Evolutionary conservation across 1,140 invertebrate species (phyloP).

Genomic region (Euura saliciscinereae): DNA sequence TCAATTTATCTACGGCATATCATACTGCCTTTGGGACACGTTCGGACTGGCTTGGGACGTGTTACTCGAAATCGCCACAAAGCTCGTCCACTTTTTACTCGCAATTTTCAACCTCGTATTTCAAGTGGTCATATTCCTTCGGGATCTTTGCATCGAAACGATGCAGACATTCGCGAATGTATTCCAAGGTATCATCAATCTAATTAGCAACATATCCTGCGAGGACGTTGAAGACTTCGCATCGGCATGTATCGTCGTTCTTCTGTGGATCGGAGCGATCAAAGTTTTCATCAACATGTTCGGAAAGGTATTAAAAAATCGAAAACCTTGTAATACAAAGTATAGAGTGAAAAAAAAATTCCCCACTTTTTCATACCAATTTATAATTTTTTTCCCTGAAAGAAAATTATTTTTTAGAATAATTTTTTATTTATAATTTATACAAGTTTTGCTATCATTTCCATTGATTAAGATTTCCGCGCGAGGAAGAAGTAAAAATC

Average conservation of each 20-base stretch:
- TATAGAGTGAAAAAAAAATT: conserved; percentile 9
- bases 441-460: too few relatives aligned
- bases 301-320: conserved; percentile 29
- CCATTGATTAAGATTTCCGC: too few relatives aligned
- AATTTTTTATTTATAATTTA: too few relatives aligned
- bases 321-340: neutral
- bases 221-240: conserved; percentile 45
- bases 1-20: conserved; percentile 29
- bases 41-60: conserved; percentile 39
- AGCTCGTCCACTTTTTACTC: conserved; percentile 40
- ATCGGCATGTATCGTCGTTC: conserved; percentile 41
- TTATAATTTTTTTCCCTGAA: neutral
- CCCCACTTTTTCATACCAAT: conserved; percentile 5
- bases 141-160: conserved; percentile 42
- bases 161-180: conserved; percentile 46
- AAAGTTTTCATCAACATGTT: conserved; percentile 31
- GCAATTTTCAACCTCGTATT: conserved; percentile 39
- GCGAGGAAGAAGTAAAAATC: too few relatives aligned
- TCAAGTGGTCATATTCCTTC: conserved; percentile 40
- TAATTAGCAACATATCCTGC: conserved; percentile 37
- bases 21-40: conserved; percentile 41
- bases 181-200: conserved; percentile 40
- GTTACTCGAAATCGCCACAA: conserved; percentile 39
- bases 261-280: conserved; percentile 40
- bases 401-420: neutral